A percentile compares a stretch with the other conserved stretches of the same genome.
These are phyloP conservation scores for Theretra japonica DNA, from an alignment of 2,888 invertebrate genomes.

Conservation along the genomic window DNA sequence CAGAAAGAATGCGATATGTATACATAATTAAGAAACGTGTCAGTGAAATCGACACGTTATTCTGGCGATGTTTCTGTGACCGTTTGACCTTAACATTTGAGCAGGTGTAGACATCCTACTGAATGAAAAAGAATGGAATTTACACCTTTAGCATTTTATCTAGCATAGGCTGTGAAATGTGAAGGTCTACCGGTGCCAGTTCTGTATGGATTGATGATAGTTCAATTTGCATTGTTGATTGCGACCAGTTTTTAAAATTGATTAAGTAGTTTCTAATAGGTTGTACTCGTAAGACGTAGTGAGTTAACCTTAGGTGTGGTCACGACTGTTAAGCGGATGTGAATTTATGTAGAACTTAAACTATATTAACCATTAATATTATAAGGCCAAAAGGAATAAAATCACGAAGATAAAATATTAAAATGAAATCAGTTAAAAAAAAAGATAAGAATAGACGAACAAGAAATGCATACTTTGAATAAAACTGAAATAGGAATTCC, in stretches of 20 bases:
- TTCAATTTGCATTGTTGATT: slow-evolving; percentile 14
- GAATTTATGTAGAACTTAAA: not conserved
- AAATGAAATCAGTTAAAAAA: no score
- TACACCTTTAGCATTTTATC: slow-evolving; percentile 21
- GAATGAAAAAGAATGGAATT: slow-evolving; percentile 43
- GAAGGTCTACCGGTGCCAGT: slow-evolving; percentile 12
- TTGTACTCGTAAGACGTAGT: not conserved
- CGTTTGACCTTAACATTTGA: slow-evolving; percentile 74
- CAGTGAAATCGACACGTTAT: slow-evolving; percentile 71
- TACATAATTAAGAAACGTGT: slow-evolving; percentile 44
- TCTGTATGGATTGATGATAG: not conserved
- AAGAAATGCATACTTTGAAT: no score
- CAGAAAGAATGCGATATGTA: slow-evolving; percentile 29
- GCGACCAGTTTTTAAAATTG: not conserved
- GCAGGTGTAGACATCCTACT: slow-evolving; percentile 45
- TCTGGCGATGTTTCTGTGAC: slow-evolving; percentile 55
- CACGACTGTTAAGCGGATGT: not conserved
- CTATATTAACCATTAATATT: not conserved
- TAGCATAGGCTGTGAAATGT: not conserved
- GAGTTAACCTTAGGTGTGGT: not conserved
- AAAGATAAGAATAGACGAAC: no score
- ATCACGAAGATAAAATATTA: no score
- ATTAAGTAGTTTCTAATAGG: not conserved
- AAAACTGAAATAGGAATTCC: no score
- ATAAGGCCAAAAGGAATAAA: no score